A percentile compares a stretch with the other conserved stretches of the same genome.
Evolutionary conservation across 1,140 invertebrate genomes (phyloP).

Genomic region (Trinorchestia longiramus): DNA sequence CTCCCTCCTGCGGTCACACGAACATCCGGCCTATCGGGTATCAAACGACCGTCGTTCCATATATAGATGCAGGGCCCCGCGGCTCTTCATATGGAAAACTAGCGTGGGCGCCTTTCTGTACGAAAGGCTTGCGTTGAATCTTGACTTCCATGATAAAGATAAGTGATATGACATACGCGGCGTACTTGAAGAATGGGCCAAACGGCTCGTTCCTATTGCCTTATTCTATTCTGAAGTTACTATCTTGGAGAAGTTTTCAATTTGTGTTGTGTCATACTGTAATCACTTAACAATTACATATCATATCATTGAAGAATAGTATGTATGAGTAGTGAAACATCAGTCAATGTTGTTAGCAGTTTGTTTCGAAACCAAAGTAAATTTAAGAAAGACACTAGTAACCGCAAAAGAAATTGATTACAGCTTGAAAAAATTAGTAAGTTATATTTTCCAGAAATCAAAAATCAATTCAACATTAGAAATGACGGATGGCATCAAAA

Average conservation of each 20-base stretch:
- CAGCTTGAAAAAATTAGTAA: background rate
- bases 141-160: background rate
- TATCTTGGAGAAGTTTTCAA: no score
- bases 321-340: no score
- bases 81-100: background rate
- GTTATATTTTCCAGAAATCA: background rate
- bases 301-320: no score
- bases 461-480: background rate
- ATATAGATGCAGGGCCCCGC: background rate
- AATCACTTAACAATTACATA: no score
- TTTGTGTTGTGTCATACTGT: no score
- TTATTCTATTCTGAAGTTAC: no score
- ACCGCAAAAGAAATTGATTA: background rate
- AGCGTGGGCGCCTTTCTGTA: background rate
- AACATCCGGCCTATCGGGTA: slow-evolving; percentile 3
- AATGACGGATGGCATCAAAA: background rate
- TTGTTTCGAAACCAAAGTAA: background rate
- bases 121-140: background rate
- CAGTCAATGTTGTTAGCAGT: no score
- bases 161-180: no score
- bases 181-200: no score
- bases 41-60: background rate
- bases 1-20: background rate
- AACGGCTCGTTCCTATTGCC: no score
- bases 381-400: background rate